Percentiles rank a stretch among this genome's conserved stretches.
These are phyloP conservation scores for Botrylloides violaceus DNA, from an alignment of 23 tunicate genomes.

Conservation along the genomic window DNA sequence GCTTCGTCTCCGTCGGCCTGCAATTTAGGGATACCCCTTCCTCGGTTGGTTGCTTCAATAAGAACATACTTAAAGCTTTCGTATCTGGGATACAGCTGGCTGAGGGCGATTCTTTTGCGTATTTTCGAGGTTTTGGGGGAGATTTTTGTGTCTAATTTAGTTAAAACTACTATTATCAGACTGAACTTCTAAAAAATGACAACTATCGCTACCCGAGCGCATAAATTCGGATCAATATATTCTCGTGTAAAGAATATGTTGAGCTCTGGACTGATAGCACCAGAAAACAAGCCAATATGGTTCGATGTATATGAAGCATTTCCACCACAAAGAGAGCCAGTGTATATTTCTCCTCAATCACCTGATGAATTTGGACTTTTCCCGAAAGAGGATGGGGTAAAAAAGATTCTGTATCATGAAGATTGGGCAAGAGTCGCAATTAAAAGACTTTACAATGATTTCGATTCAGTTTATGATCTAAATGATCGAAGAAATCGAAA, in stretches of 20 bases:
- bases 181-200: too few relatives aligned
- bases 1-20: too few relatives aligned
- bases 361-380: conserved; percentile 61
- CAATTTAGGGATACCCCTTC: too few relatives aligned
- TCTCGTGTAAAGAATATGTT: conserved; percentile 20
- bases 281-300: conserved; percentile 69
- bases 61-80: too few relatives aligned
- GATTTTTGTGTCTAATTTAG: too few relatives aligned
- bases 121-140: too few relatives aligned
- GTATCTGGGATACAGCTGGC: too few relatives aligned
- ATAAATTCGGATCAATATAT: neutral
- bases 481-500: neutral
- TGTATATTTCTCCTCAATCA: conserved; percentile 24
- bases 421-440: conserved; percentile 89
- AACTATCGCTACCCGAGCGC: neutral
- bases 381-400: conserved; percentile 44
- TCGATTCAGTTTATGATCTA: neutral
- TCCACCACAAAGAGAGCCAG: conserved; percentile 83
- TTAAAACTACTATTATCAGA: too few relatives aligned
- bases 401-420: conserved; percentile 59
- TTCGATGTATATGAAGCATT: conserved; percentile 84
- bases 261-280: conserved; percentile 25
- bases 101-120: too few relatives aligned
- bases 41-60: too few relatives aligned
- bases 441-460: neutral